Percentiles rank a stretch among this genome's conserved stretches.
Evolutionary conservation across 1,140 invertebrate genomes (phyloP).

Genomic region (Drosophila cardini): DNA sequence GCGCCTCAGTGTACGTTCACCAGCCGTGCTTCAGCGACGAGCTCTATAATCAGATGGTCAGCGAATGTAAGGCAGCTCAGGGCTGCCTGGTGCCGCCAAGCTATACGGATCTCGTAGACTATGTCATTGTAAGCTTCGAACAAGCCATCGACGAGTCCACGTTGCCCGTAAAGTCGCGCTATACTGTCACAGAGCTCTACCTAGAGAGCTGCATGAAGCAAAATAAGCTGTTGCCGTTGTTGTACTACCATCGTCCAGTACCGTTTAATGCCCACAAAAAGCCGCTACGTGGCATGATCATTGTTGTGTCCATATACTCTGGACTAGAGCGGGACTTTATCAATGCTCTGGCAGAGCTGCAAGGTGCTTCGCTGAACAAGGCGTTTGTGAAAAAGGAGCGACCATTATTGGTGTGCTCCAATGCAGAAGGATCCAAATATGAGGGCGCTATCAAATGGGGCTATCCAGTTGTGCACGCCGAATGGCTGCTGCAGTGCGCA

Average conservation of each 20-base stretch:
- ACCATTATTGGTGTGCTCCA: slow-evolving; percentile 88
- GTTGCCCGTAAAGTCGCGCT: slow-evolving; percentile 84
- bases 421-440: slow-evolving; percentile 92
- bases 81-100: slow-evolving; percentile 84
- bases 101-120: slow-evolving; percentile 86
- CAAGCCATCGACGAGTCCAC: slow-evolving; percentile 62
- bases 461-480: slow-evolving; percentile 88
- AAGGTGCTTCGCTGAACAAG: slow-evolving; percentile 89
- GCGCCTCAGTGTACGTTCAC: slow-evolving; percentile 85
- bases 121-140: slow-evolving; percentile 86
- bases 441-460: slow-evolving; percentile 93
- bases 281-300: slow-evolving; percentile 89
- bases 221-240: slow-evolving; percentile 86
- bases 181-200: slow-evolving; percentile 87
- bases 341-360: slow-evolving; percentile 87
- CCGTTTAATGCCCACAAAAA: slow-evolving; percentile 83
- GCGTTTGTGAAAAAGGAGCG: slow-evolving; percentile 86
- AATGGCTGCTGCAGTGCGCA: slow-evolving; percentile 92
- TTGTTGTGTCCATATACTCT: slow-evolving; percentile 91
- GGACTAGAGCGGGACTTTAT: slow-evolving; percentile 90
- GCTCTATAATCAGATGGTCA: slow-evolving; percentile 77
- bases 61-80: slow-evolving; percentile 85
- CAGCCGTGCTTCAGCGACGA: slow-evolving; percentile 84
- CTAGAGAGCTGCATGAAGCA: slow-evolving; percentile 88
- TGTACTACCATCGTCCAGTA: slow-evolving; percentile 89